phyloP scores from a whole-genome alignment of 2,113 vertebrate genomes.

The Tragelaphus scriptus region DNA sequence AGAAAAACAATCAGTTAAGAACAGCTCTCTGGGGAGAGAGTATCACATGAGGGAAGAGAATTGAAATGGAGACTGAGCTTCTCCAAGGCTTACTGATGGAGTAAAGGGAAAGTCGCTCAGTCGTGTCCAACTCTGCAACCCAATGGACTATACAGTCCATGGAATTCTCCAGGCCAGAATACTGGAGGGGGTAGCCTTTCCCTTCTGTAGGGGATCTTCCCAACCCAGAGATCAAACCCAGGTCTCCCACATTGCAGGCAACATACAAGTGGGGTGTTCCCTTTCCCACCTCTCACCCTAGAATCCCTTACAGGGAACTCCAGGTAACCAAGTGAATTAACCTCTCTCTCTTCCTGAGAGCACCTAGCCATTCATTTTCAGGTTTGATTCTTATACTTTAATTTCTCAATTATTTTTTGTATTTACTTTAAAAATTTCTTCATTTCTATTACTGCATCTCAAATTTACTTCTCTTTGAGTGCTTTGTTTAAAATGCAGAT shows the following conservation, averaged over 20 bases:
- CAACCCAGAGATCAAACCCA: fast-evolving
- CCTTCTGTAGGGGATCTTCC: neutral
- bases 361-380: neutral
- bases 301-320: neutral
- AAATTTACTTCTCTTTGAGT: neutral
- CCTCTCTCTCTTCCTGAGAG: neutral
- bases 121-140: fast-evolving
- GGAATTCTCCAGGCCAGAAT: neutral
- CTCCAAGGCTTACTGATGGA: neutral
- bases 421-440: neutral
- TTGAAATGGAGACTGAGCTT: neutral
- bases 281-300: neutral
- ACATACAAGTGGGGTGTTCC: too few relatives aligned
- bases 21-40: neutral
- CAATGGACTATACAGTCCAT: neutral
- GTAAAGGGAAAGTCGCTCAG: neutral
- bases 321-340: neutral
- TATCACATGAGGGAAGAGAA: too few relatives aligned
- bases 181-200: neutral
- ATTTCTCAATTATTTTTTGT: neutral
- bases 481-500: neutral
- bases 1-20: neutral
- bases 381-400: neutral
- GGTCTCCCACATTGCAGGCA: neutral
- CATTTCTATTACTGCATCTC: neutral